phyloP scores from a whole-genome alignment of 2,888 invertebrate genomes.

The Hecatera dysodea region DNA sequence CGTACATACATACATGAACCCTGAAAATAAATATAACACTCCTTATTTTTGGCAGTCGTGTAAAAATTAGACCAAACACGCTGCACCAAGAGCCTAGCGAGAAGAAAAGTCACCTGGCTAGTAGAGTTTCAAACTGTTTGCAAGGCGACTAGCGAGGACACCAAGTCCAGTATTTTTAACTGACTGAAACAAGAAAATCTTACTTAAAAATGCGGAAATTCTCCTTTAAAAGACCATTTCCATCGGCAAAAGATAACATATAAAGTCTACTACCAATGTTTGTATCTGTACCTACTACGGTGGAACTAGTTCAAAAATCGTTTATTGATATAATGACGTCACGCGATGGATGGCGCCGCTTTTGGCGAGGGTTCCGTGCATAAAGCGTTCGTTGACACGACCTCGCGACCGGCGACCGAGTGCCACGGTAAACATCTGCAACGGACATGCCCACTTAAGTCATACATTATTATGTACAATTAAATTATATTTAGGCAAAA shows the following conservation, averaged over 20 bases:
- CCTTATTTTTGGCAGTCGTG: too few species aligned
- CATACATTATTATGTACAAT: slow-evolving; percentile 20
- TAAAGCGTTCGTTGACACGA: slow-evolving; percentile 73
- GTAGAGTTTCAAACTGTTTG: too few species aligned
- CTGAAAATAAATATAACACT: too few species aligned
- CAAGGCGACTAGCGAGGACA: too few species aligned
- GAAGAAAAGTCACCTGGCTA: too few species aligned
- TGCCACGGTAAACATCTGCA: slow-evolving; percentile 63
- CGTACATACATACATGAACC: too few species aligned
- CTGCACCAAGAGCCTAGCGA: too few species aligned
- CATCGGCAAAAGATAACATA: slow-evolving; percentile 5
- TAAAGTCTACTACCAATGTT: slow-evolving; percentile 5
- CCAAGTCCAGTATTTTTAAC: neutral
- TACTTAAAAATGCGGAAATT: neutral
- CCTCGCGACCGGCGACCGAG: slow-evolving; percentile 63
- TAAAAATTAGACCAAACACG: too few species aligned
- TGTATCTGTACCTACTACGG: neutral
- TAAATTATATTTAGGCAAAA: slow-evolving; percentile 19
- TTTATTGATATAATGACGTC: slow-evolving; percentile 58
- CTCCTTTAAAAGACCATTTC: neutral
- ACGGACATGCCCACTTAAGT: slow-evolving; percentile 37
- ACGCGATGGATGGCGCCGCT: slow-evolving; percentile 44
- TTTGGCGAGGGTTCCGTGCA: slow-evolving; percentile 69
- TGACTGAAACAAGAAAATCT: neutral
- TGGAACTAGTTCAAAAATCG: slow-evolving; percentile 37